Evolutionary conservation across 2,797 vertebrate species (phyloP), one percentile per base, ranked within the genome.

Genomic region (Botia kubotai): DNA sequence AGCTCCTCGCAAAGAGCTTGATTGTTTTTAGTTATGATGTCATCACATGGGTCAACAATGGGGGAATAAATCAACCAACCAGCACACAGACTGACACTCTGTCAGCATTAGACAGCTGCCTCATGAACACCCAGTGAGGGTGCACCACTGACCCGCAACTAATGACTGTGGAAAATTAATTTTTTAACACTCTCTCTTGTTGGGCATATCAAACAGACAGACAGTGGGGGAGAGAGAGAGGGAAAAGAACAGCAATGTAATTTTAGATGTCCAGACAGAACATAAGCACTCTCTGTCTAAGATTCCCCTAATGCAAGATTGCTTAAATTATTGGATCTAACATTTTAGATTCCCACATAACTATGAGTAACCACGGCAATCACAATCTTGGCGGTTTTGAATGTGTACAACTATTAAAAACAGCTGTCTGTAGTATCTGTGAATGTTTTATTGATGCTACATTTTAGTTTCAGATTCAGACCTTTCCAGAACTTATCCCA

Each of bases 131-230:
- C 73, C 29, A 60, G 66, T 72, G 58, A 72, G 62, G 55, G 39
- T 77, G 58, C 68, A 65, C 36, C 72, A 26, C 43, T 72, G 81
- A 78, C 69, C 81, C 39, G 23, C 23, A 67, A 72, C 50, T 70
- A 66, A 68, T 69, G 52, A 53, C 39, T 39, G 19, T 70, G 48
- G 82, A 79, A 79, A 71, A 65, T 62, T 10, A 62, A 71, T 71
- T 65, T 67, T 26, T 33, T 63, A 75, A 53, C 14, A 10, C n/a
- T n/a, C 53, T 73, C 62, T 80, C 62, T 80, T 62, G 71, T 80
- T 36, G n/a, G 57, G 36, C 43, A 68, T 39, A 67, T 81, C 79
- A 67, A 48, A 76, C 48, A 53, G 23, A 74, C 67, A 70, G 36
- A 6, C 14, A 71, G 79, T 21, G 55, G 19, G n/a, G n/a, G 57